These are phyloP conservation scores for Ptychobarbus kaznakovi DNA, from an alignment of 2,797 vertebrate species.

Conservation along the genomic window DNA sequence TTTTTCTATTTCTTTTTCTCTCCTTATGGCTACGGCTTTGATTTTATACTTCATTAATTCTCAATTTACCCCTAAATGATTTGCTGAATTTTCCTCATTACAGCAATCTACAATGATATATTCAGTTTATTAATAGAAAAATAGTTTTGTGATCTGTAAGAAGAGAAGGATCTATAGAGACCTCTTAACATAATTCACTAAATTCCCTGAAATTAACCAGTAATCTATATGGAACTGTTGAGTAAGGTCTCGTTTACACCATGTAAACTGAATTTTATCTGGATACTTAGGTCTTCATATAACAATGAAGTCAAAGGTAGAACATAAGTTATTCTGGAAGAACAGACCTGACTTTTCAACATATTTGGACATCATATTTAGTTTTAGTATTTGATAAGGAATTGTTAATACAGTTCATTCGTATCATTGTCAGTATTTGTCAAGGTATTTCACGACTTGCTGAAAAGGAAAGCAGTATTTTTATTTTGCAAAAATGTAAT, in stretches of 20 bases:
- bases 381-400: too few species aligned
- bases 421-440: background rate
- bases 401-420: background rate
- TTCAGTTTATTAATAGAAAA: background rate
- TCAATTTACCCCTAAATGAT: background rate
- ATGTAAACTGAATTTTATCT: background rate
- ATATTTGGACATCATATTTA: too few species aligned
- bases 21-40: background rate
- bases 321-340: background rate
- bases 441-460: background rate
- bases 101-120: background rate
- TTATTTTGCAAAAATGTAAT: background rate
- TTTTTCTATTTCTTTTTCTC: background rate
- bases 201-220: background rate
- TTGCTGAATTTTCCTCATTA: background rate
- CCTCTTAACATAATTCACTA: background rate
- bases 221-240: too few species aligned
- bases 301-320: background rate
- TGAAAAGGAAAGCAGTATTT: background rate
- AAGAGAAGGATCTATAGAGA: background rate
- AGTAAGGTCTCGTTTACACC: background rate
- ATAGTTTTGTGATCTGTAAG: background rate
- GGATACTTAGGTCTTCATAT: background rate
- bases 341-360: background rate
- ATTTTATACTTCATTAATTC: background rate